Evolutionary conservation across 2,888 invertebrate species (phyloP), one percentile per base, ranked within the genome.

Genomic region (Geotrupes spiniger): DNA sequence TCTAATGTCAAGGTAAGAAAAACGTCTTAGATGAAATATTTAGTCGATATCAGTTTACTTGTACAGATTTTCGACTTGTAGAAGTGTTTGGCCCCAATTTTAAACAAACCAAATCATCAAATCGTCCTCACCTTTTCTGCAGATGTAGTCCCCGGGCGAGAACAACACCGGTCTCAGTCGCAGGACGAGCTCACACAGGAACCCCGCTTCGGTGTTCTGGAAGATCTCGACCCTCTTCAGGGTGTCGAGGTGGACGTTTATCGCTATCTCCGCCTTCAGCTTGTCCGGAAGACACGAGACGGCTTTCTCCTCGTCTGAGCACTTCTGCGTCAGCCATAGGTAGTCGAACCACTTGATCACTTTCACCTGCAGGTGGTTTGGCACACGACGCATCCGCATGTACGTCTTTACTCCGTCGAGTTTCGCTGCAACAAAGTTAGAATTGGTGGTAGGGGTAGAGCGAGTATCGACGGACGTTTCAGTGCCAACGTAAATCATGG

Each of bases 321-420:
- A 95, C 78, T 97, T 97, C 78, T 98, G 96, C 60, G 95, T 95
- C 68, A 96, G 85, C 97, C 98, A 98, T 67, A 97, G 82, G 75
- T 98, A 97, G 80, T 98, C 97, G 77, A 97, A 98, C 97, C 97
- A 98, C 76, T 95, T 94, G 76, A 98, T 97, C 61, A 93, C 97
- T 76, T 97, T 95, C 67, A 94, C 91, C 75, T 98, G 96, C 52
- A 98, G 82, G 74, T 93, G 90, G 63, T 87, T 88, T 29, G 97
- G 97, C 58, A 98, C 97, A 62, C 95, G 81, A 42, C 97, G 82
- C 89, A 97, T 91, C 57, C 93, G 81, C 97, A 98, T 97, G 74
- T 97, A 98, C 2, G 96, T 97, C 78, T 98, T 98, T 54, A 98
- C 97, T 36, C 93, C 95, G 71, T 98, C 98, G 72, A 98, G 79